These are phyloP conservation scores for Egretta garzetta DNA, from an alignment of 2,113 vertebrate species.

Conservation along the genomic window DNA sequence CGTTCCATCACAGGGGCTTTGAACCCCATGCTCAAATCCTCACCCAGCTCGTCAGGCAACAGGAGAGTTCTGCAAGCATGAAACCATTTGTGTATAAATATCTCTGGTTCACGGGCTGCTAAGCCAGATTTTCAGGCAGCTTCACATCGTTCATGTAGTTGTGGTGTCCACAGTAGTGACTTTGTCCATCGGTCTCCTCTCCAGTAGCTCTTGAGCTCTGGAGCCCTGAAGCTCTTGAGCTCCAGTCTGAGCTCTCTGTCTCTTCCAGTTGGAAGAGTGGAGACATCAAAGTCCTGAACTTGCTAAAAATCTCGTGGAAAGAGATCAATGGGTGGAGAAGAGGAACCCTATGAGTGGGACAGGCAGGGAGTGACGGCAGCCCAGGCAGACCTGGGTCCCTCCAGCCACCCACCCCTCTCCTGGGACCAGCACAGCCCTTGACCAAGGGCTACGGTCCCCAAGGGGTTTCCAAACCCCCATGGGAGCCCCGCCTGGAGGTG, in stretches of 20 bases:
- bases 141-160: neutral
- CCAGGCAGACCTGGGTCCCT: neutral
- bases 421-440: neutral
- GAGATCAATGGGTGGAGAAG: neutral
- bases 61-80: neutral
- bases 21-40: neutral
- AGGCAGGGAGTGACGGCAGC: neutral
- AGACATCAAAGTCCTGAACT: neutral
- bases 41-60: neutral
- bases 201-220: neutral
- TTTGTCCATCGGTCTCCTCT: neutral
- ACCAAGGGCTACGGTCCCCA: neutral
- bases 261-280: neutral
- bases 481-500: neutral
- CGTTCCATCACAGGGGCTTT: neutral
- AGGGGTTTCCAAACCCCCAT: accelerated
- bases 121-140: neutral
- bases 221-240: too few relatives aligned
- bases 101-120: neutral
- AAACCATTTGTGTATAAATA: neutral
- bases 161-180: accelerated
- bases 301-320: neutral
- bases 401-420: neutral
- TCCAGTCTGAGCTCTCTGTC: neutral
- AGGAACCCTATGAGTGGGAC: too few relatives aligned